phyloP scores from a whole-genome alignment of 2,797 vertebrate genomes.

The Hypotaenidia philippensis region DNA sequence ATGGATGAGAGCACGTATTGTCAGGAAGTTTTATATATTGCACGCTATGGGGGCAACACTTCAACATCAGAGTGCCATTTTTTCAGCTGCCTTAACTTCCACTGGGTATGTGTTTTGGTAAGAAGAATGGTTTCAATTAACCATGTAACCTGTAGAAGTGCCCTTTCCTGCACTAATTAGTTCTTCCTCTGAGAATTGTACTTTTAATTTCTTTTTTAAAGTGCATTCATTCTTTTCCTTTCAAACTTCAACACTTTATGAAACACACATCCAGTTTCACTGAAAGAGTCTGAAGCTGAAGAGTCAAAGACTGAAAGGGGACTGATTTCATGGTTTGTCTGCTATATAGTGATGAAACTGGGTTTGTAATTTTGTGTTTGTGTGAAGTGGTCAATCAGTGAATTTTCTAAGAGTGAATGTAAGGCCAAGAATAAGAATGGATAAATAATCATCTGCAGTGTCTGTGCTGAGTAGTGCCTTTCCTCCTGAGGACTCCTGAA shows the following conservation, averaged over 20 bases:
- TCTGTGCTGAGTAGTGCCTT: background rate
- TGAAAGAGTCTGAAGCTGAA: background rate
- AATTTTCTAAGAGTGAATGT: background rate
- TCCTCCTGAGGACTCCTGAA: background rate
- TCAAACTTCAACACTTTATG: background rate
- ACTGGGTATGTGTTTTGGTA: slow-evolving; percentile 10
- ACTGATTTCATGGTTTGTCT: slow-evolving; percentile 7
- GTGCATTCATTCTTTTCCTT: slow-evolving; percentile 16
- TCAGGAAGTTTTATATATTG: slow-evolving; percentile 41
- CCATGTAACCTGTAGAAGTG: background rate
- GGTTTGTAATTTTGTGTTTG: background rate
- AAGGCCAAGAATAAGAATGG: background rate
- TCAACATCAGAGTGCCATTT: slow-evolving; percentile 11
- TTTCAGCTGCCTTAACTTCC: background rate
- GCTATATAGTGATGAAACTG: background rate
- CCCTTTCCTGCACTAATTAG: slow-evolving; percentile 8
- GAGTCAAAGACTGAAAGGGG: background rate
- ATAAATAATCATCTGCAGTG: background rate
- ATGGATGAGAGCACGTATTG: slow-evolving; percentile 17
- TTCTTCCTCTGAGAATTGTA: background rate
- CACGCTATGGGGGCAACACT: background rate
- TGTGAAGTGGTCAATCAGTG: background rate
- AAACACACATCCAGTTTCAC: background rate
- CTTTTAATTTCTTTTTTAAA: slow-evolving; percentile 26
- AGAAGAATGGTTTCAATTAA: background rate